Percentiles rank a stretch among this genome's conserved stretches.
These are phyloP conservation scores for Cerceris ruficornis DNA, from an alignment of 2,888 invertebrate genomes.

Conservation along the genomic window DNA sequence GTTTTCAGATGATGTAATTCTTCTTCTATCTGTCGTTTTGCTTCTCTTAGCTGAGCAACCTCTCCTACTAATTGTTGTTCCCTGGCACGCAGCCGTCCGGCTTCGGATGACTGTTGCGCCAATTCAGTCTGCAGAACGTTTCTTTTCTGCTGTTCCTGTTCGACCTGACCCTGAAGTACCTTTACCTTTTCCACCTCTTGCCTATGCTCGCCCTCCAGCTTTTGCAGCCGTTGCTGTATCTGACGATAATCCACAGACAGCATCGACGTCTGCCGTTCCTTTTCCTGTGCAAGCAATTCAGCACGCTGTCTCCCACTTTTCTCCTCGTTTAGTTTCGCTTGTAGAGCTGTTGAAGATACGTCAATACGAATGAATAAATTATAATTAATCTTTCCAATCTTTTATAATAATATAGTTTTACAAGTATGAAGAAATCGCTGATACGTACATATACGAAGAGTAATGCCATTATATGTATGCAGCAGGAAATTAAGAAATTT, in stretches of 20 bases:
- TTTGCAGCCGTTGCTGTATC: constrained; percentile 94
- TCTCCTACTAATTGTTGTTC: constrained; percentile 89
- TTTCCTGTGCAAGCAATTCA: constrained; percentile 94
- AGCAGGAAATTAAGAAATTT: constrained; percentile 49
- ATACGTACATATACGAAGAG: constrained; percentile 54
- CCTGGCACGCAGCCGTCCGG: constrained; percentile 87
- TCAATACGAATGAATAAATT: constrained; percentile 17
- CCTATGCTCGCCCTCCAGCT: constrained; percentile 94
- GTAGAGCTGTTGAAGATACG: constrained; percentile 86
- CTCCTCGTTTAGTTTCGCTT: constrained; percentile 95
- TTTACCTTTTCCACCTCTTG: constrained; percentile 93
- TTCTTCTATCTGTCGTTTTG: constrained; percentile 88
- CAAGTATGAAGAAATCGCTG: background rate
- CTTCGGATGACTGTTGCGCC: constrained; percentile 87
- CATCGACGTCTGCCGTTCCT: constrained; percentile 97
- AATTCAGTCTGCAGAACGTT: constrained; percentile 92
- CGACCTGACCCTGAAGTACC: constrained; percentile 92
- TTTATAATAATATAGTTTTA: background rate
- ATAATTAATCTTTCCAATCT: background rate
- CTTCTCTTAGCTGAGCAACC: constrained; percentile 86
- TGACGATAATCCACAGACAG: constrained; percentile 97
- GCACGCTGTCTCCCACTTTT: constrained; percentile 93
- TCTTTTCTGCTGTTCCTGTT: constrained; percentile 95
- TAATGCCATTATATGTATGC: constrained; percentile 44
- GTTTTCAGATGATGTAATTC: constrained; percentile 89